Percentiles rank a stretch among this genome's conserved stretches.
These are phyloP conservation scores for Sinocyclocheilus rhinocerous DNA, from an alignment of 2,113 vertebrate genomes.

Conservation along the genomic window DNA sequence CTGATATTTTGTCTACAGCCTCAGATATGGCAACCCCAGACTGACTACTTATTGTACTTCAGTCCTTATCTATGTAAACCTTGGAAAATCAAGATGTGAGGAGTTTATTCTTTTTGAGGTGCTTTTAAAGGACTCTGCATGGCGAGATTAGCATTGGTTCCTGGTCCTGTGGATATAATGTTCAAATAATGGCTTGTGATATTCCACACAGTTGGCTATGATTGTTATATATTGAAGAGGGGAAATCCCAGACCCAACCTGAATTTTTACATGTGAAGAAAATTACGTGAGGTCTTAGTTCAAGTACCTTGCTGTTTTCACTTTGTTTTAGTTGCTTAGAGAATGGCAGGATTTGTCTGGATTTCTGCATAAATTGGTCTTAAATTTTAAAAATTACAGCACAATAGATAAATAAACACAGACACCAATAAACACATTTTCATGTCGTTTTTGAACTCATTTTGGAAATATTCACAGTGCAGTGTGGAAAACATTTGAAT, in stretches of 20 bases:
- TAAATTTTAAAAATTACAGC: not conserved
- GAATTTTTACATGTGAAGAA: not conserved
- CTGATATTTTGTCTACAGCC: not conserved
- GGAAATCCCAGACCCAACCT: not conserved
- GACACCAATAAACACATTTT: not conserved
- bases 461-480: not conserved
- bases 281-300: not conserved
- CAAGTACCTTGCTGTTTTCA: not conserved
- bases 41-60: not conserved
- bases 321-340: not conserved
- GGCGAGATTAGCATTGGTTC: not conserved
- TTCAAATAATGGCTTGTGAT: not conserved
- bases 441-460: not conserved
- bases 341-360: not conserved
- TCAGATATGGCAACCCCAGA: not conserved
- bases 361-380: not conserved
- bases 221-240: not conserved
- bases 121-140: not conserved
- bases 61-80: not conserved
- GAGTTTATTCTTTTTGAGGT: not conserved
- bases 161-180: not conserved
- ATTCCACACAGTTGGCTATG: not conserved
- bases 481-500: not conserved
- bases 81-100: not conserved
- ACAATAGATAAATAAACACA: not conserved